Base-by-base conservation (phyloP, 92 coral and sea anemone species). In the Parazoanthus swiftii region DNA sequence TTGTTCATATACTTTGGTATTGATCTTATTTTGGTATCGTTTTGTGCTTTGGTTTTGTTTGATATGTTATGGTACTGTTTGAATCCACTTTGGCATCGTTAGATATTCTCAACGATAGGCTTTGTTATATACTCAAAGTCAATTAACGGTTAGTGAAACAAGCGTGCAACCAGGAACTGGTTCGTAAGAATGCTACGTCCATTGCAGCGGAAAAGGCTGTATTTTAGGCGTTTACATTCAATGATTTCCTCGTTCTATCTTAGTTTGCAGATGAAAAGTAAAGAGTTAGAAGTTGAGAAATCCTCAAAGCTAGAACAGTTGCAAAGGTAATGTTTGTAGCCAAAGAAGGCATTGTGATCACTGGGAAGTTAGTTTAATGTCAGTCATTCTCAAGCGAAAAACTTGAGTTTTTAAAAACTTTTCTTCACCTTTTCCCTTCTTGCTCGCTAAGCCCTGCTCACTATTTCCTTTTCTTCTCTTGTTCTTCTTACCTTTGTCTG, bases 201-300 rank as follows among this genome's bases (percentile, higher is more conserved):
- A 29, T 4, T 66, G 72, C 29, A n/a, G 20, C 8, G 21, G 14
- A 9, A 1, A 9, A 73, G 0, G 38, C 1, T 33, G 16, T 33
- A 9, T 10, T 8, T 37, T 26, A 85, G 63, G 21, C 3, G 44
- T 59, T 29, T 29, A 23, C 39, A 51, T 21, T 3, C 18, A 35
- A 50, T 6, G 5, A 18, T 18, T 21, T 7, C 3, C 8, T n/a
- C 1, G 48, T 8, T 51, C 48, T 74, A 36, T 81, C 23, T 39
- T 63, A 96, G 99, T 77, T 85, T 96, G 89, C 98, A 96, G 91
- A 89, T 94, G 82, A 96, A 93, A 88, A 92, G 88, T 37, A 96
- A 96, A 86, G 99, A 95, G 85, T 88, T 95, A 42, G 99, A 95
- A 66, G 98, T 96, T 39, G 99, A 96, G 86, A 96, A 95, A 77